Conservation (phyloP, 2,113 vertebrate genomes). For the Spermophilus dauricus region DNA sequence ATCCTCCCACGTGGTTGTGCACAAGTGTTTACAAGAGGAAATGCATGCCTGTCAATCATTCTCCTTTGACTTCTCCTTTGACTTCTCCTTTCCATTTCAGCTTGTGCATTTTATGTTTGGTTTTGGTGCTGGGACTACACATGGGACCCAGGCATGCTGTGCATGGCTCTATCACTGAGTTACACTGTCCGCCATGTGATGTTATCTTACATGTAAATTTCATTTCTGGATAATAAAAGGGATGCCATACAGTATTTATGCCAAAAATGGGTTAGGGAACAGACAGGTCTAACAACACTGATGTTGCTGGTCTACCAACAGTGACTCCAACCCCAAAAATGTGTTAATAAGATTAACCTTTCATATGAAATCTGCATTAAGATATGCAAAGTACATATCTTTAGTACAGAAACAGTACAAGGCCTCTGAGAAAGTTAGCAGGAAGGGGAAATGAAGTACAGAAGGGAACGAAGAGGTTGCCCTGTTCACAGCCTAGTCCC, state of each 20-base stretch:
- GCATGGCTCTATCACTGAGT: background rate
- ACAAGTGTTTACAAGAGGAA: background rate
- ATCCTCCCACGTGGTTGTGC: accelerated
- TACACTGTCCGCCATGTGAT: background rate
- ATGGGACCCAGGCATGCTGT: background rate
- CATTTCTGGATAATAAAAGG: background rate
- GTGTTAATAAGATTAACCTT: background rate
- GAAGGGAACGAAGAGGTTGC: too few relatives aligned
- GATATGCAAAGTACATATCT: background rate
- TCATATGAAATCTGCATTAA: background rate
- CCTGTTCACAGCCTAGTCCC: too few relatives aligned
- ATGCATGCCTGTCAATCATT: accelerated
- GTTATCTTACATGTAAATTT: background rate
- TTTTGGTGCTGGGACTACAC: background rate
- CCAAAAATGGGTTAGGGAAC: background rate
- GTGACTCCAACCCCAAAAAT: background rate
- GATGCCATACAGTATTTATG: background rate
- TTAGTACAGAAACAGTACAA: background rate
- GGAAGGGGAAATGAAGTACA: accelerated
- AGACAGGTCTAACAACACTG: background rate
- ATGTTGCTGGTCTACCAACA: background rate
- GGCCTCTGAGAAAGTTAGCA: background rate
- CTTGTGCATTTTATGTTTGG: background rate
- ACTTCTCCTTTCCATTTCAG: background rate
- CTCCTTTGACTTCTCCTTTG: background rate